Evolutionary conservation across 2,113 vertebrate genomes (phyloP).

Genomic region (Oreocharis arfaki): DNA sequence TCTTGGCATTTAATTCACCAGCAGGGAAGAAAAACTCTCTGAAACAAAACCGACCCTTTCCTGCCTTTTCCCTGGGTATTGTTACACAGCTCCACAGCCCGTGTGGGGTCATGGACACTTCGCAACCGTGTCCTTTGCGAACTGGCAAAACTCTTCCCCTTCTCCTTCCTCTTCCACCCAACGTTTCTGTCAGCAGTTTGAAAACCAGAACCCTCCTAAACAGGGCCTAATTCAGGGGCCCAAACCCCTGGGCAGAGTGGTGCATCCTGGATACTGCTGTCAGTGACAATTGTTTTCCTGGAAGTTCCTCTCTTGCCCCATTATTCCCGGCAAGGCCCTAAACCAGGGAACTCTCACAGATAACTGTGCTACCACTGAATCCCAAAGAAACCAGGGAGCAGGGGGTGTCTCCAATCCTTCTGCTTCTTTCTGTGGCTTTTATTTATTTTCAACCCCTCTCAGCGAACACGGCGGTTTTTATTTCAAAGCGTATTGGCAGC

Average conservation of each 20-base stretch:
- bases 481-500: background rate
- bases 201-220: background rate
- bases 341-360: background rate
- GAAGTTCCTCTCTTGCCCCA: background rate
- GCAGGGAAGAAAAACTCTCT: background rate
- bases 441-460: background rate
- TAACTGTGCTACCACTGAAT: background rate
- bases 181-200: background rate
- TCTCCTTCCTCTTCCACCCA: background rate
- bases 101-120: background rate
- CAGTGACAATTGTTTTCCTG: background rate
- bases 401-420: background rate
- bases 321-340: background rate
- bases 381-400: background rate
- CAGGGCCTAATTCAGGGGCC: background rate
- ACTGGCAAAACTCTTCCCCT: background rate
- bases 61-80: background rate
- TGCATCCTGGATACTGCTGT: background rate
- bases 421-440: background rate
- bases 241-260: background rate
- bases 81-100: background rate
- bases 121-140: accelerated
- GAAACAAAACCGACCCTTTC: background rate
- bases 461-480: background rate
- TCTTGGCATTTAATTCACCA: background rate